Evolutionary conservation across 2,888 invertebrate genomes (phyloP), one percentile per base, ranked within the genome.

Genomic region (Andrena haemorrhoa): DNA sequence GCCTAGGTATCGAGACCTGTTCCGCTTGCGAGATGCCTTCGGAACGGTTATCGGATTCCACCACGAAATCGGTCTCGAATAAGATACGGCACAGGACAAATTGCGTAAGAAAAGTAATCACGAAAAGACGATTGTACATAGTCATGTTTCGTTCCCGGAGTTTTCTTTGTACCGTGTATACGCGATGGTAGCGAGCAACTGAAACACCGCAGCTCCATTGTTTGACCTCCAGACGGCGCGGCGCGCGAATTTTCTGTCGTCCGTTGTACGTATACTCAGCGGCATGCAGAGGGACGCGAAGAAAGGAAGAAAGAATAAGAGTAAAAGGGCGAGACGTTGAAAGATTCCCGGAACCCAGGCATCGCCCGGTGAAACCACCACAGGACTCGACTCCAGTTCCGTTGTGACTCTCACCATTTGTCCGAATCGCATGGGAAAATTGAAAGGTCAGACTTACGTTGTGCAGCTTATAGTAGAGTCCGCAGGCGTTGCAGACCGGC

Each of bases 401-500:
- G 35, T 3, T 12, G 35, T 35, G 35, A 12, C 12, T 41, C 41
- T 41, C 12, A 12, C 4, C 4, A 12, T 41, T 41, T 12, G 12
- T 41, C 41, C 3, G 41, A 12, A 41, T 41, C 41, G 12, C 12
- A 4, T 4, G 12, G 12, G 16, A 5, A 41, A 16, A 16, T 23
- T 56, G 1, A 56, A 23, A 56, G 1, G 2, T 0, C 0, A 6
- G 47, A 92, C 93, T 93, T 79, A 94, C 94, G 64, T 90, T 92
- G 81, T 94, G 94, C 10, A 98, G 97, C 96, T 98, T 98, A 95
- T 97, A 97, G 96, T 99, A 99, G 90, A 99, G 97, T 92, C 99
- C 99, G 95, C 99, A 99, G 88, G 99, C 99, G 96, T 99, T 99
- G 96, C 99, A 99, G 92, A 99, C 96, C 95, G 99, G 99, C 95